A percentile compares a stretch with the other conserved stretches of the same genome.
Conservation (phyloP, 2,797 vertebrate genomes). For the Ambastaia sidthimunki region DNA sequence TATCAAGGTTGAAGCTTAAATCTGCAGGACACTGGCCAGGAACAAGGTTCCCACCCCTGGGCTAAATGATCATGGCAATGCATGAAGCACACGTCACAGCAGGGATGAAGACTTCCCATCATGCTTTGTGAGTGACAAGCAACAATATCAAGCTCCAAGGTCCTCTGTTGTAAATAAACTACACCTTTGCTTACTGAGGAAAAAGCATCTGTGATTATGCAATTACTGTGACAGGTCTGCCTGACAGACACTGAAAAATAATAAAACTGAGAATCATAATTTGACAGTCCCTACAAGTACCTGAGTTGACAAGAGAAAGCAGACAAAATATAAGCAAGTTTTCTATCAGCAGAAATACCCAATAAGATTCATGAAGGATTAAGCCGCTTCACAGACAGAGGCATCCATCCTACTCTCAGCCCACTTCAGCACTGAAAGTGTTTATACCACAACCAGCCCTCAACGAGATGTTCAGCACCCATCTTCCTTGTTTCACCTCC, state of each 20-base stretch:
- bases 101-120: background rate
- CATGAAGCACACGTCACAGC: background rate
- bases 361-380: constrained; percentile 43
- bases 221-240: background rate
- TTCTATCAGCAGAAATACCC: constrained; percentile 46
- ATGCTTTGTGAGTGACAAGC: no score
- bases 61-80: no score
- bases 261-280: constrained; percentile 21
- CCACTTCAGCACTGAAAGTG: constrained; percentile 17
- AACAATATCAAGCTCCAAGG: background rate
- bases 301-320: constrained; percentile 28
- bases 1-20: no score
- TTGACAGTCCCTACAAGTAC: constrained; percentile 52
- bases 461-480: background rate
- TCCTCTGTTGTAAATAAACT: background rate
- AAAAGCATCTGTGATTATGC: background rate
- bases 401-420: constrained; percentile 19
- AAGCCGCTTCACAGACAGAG: constrained; percentile 30
- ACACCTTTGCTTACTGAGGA: background rate
- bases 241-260: constrained; percentile 21
- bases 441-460: constrained; percentile 16
- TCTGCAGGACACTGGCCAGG: no score
- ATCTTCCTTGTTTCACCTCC: constrained; percentile 21
- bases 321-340: no score
- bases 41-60: no score